A percentile compares a stretch with the other conserved stretches of the same genome.
These are phyloP conservation scores for Ochropacha duplaris DNA, from an alignment of 2,888 invertebrate genomes.

Conservation along the genomic window DNA sequence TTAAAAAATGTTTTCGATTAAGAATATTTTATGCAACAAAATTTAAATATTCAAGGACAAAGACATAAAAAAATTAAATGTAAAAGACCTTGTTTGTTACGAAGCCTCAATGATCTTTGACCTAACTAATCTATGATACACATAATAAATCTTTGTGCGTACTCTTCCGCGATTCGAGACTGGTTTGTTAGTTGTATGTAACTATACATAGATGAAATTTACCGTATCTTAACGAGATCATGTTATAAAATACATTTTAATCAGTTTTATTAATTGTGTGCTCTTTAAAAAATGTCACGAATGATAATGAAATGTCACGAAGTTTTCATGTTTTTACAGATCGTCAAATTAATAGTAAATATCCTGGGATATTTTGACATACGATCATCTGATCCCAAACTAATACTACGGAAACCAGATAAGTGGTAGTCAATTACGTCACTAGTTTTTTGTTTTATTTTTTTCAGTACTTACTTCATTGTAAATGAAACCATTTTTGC, in stretches of 20 bases:
- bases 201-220: background rate
- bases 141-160: conserved; percentile 60
- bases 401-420: too few relatives aligned
- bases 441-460: too few relatives aligned
- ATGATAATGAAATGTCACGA: too few relatives aligned
- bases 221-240: background rate
- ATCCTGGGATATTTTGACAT: too few relatives aligned
- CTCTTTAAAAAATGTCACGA: conserved; percentile 27
- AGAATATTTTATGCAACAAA: background rate
- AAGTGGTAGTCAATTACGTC: too few relatives aligned
- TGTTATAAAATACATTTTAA: conserved; percentile 26
- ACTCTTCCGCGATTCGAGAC: conserved; percentile 60
- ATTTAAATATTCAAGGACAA: background rate
- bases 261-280: conserved; percentile 36
- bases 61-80: background rate
- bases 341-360: too few relatives aligned
- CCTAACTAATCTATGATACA: conserved; percentile 45
- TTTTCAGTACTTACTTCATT: too few relatives aligned
- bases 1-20: background rate
- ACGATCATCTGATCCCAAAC: too few relatives aligned
- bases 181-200: conserved; percentile 31
- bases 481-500: too few relatives aligned
- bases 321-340: too few relatives aligned
- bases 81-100: background rate
- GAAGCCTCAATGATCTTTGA: conserved; percentile 30